Conservation (phyloP, 2,797 vertebrate species). For the Thaleichthys pacificus region DNA sequence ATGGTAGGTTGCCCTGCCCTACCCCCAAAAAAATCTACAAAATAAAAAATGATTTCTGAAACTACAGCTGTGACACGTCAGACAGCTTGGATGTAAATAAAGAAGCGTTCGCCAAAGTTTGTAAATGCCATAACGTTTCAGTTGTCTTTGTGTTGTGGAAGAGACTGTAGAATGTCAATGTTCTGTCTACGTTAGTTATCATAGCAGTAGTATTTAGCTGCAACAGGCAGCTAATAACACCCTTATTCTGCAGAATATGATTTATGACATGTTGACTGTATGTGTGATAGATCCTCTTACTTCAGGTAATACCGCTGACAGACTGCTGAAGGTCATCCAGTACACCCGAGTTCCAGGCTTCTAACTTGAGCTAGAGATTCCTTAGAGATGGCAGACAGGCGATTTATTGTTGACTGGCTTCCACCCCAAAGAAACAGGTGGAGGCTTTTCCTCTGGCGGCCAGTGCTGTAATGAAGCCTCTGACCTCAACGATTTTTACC, state of each 20-base stretch:
- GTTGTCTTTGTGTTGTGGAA: constrained; percentile 38
- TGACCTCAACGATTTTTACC: constrained; percentile 24
- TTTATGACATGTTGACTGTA: neutral
- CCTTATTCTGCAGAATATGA: too few relatives aligned
- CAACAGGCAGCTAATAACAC: too few relatives aligned
- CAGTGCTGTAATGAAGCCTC: constrained; percentile 27
- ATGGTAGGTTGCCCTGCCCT: constrained; percentile 44
- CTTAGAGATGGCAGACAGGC: constrained; percentile 52
- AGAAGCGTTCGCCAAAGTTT: constrained; percentile 86
- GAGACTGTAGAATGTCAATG: neutral
- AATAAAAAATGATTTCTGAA: constrained; percentile 48
- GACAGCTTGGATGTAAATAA: constrained; percentile 83
- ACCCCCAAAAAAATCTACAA: constrained; percentile 19
- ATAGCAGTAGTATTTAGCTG: neutral
- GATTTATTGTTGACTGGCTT: constrained; percentile 47
- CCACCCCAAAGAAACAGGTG: constrained; percentile 61
- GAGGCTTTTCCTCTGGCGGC: constrained; percentile 43
- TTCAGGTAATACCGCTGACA: neutral
- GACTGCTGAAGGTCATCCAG: neutral
- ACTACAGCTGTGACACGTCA: constrained; percentile 69
- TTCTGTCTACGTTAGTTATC: neutral
- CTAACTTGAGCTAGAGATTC: neutral
- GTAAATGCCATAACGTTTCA: constrained; percentile 66
- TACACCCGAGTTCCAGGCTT: neutral
- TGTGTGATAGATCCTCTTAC: neutral